phyloP scores from a whole-genome alignment of 35 echinoderm and acorn worm species.

The Nesometra sesokonis region DNA sequence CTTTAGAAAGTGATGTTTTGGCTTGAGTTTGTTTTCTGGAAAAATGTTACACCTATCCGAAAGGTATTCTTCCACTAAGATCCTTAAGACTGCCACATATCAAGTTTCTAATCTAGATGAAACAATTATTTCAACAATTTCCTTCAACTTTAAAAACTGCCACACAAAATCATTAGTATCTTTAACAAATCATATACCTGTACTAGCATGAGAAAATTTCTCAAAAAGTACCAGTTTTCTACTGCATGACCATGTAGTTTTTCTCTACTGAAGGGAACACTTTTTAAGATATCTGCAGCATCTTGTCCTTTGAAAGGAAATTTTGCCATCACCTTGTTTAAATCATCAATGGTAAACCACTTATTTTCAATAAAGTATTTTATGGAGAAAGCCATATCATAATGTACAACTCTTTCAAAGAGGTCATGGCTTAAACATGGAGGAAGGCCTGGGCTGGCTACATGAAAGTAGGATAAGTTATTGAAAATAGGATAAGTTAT shows the following conservation, averaged over 20 bases:
- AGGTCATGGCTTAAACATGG: slow-evolving; percentile 55
- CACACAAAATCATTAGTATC: slow-evolving; percentile 35
- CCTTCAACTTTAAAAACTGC: slow-evolving; percentile 34
- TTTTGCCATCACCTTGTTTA: slow-evolving; percentile 28
- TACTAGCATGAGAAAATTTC: slow-evolving; percentile 31
- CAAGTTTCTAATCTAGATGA: slow-evolving; percentile 21
- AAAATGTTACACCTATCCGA: slow-evolving; percentile 19
- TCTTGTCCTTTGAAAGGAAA: slow-evolving; percentile 22
- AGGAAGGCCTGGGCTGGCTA: slow-evolving; percentile 27
- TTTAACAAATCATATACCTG: slow-evolving; percentile 16
- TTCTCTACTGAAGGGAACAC: not conserved
- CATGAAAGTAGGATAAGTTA: slow-evolving; percentile 33
- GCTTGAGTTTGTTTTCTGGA: slow-evolving; percentile 19
- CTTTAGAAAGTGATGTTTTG: slow-evolving; percentile 32
- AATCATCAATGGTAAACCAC: slow-evolving; percentile 28
- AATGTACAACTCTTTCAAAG: slow-evolving; percentile 37
- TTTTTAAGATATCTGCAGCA: not conserved
- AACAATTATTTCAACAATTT: slow-evolving; percentile 35
- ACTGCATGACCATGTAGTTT: slow-evolving; percentile 47
- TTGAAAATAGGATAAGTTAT: no score
- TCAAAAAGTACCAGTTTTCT: slow-evolving; percentile 39
- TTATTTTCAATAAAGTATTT: slow-evolving; percentile 35
- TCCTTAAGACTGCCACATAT: slow-evolving; percentile 25
- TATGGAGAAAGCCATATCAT: slow-evolving; percentile 36
- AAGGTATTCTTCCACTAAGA: slow-evolving; percentile 52